Conservation (phyloP, 1,140 invertebrate species). For the Prorops nasuta region DNA sequence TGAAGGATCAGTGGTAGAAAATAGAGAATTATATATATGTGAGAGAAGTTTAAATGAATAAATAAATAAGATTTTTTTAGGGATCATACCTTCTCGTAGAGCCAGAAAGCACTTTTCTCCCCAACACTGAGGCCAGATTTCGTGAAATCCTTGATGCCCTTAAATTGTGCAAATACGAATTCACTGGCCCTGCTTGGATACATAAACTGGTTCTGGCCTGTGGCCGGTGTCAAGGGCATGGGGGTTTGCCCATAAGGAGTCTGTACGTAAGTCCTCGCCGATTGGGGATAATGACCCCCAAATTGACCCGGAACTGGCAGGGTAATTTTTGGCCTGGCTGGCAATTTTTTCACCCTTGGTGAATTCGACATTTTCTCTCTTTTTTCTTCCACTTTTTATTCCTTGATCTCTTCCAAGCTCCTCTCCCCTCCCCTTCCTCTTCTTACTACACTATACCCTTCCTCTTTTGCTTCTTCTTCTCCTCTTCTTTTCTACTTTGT, state of each 20-base stretch:
- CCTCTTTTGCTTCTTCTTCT: too few species aligned
- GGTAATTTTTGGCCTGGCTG: conserved; percentile 57
- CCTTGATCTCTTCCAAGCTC: too few species aligned
- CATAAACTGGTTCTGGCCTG: conserved; percentile 54
- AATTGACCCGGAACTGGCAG: conserved; percentile 56
- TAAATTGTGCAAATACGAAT: conserved; percentile 74
- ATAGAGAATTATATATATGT: too few species aligned
- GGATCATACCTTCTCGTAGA: conserved; percentile 74
- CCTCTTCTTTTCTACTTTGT: too few species aligned
- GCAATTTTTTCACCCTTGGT: conserved; percentile 37
- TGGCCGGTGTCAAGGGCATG: conserved; percentile 54
- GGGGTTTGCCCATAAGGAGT: conserved; percentile 56
- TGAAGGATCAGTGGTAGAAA: too few species aligned
- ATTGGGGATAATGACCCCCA: conserved; percentile 39
- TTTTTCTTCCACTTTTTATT: background rate
- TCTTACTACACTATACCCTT: too few species aligned
- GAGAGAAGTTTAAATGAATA: too few species aligned
- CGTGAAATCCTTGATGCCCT: conserved; percentile 74
- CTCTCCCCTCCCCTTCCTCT: too few species aligned
- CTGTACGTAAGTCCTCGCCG: conserved; percentile 39
- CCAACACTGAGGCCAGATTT: conserved; percentile 78
- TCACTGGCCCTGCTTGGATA: conserved; percentile 68
- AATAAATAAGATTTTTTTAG: too few species aligned
- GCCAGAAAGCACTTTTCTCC: conserved; percentile 76
- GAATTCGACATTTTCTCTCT: conserved; percentile 40